These are phyloP conservation scores for Hypselothyrea guttata DNA, from an alignment of 2,888 invertebrate genomes.

Conservation along the genomic window DNA sequence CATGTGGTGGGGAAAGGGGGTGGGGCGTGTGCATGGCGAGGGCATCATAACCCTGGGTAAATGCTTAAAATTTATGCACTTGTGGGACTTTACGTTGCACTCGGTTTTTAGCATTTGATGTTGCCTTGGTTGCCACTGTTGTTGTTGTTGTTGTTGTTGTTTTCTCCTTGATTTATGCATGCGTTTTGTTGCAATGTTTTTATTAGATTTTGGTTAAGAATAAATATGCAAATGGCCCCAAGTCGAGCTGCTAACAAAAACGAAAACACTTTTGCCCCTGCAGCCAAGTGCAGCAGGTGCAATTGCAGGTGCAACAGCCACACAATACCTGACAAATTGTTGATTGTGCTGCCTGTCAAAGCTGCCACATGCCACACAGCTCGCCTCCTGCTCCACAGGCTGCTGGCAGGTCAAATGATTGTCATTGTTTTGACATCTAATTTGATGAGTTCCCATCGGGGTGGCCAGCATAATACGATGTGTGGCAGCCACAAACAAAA, in stretches of 20 bases:
- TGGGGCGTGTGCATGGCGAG: slow-evolving; percentile 11
- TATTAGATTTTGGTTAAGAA: slow-evolving; percentile 62
- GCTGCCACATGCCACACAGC: not conserved
- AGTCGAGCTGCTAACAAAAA: not conserved
- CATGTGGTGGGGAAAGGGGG: not conserved
- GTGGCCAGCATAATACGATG: too few species aligned
- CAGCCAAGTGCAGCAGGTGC: not conserved
- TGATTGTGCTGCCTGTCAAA: slow-evolving; percentile 41
- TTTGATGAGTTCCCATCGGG: slow-evolving; percentile 6
- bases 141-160: slow-evolving; percentile 2
- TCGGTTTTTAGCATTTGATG: slow-evolving; percentile 35
- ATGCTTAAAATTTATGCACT: slow-evolving; percentile 70
- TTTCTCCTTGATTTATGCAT: slow-evolving; percentile 54
- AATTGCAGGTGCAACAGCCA: slow-evolving; percentile 31
- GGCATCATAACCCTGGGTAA: slow-evolving; percentile 56
- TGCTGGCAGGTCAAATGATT: slow-evolving; percentile 10
- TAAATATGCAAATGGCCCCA: slow-evolving; percentile 49
- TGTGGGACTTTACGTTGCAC: slow-evolving; percentile 60
- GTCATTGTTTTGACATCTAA: slow-evolving; percentile 38
- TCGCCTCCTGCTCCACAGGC: too few species aligned
- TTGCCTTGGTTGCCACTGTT: slow-evolving; percentile 3
- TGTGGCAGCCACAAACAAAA: not conserved
- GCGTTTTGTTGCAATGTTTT: slow-evolving; percentile 57
- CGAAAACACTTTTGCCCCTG: not conserved
- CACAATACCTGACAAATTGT: slow-evolving; percentile 50